These are phyloP conservation scores for Panthera uncia DNA, from an alignment of 2,113 vertebrate genomes.

Conservation along the genomic window DNA sequence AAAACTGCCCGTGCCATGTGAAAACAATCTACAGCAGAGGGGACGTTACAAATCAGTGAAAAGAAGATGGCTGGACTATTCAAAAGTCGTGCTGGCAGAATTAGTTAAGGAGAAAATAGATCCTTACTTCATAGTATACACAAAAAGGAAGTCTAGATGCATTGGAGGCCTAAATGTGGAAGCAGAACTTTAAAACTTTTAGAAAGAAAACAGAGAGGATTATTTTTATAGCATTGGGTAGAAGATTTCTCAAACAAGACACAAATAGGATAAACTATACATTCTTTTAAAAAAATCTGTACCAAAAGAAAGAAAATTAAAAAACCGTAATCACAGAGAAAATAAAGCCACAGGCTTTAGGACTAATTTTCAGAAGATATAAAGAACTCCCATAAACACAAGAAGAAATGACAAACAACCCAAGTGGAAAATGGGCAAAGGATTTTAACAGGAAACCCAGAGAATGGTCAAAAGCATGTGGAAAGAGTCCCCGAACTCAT, in stretches of 20 bases:
- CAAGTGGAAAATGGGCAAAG: neutral
- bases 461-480: neutral
- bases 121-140: neutral
- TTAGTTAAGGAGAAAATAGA: neutral
- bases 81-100: neutral
- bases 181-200: neutral
- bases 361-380: neutral
- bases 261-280: neutral
- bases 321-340: neutral
- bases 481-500: neutral
- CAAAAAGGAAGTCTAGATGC: neutral
- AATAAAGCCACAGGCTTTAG: neutral
- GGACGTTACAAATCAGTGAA: neutral
- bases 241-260: neutral
- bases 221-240: neutral
- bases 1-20: neutral
- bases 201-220: neutral
- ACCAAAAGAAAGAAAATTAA: neutral
- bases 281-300: neutral
- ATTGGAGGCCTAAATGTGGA: neutral
- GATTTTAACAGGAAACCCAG: conserved; percentile 22
- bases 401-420: neutral
- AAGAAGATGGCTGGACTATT: neutral
- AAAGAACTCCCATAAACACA: neutral
- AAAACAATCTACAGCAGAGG: neutral